Evolutionary conservation across 2,797 vertebrate genomes (phyloP), one percentile per base, ranked within the genome.

Genomic region (Melanotaenia pygmaea): DNA sequence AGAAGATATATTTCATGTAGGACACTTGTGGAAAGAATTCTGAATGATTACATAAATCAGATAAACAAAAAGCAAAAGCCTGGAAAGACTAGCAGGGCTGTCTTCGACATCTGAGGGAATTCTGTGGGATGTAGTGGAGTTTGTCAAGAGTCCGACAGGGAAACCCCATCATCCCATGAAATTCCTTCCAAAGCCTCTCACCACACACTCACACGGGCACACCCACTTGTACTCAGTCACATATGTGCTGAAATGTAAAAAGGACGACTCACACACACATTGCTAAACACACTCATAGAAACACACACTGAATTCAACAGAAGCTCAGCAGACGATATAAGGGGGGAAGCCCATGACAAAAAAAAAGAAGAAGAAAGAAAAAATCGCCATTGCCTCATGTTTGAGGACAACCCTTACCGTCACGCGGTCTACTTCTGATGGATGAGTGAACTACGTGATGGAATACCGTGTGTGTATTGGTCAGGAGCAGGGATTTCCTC

Each of bases 81-180:
- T 26, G 65, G 67, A 75, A 71, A 74, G 60, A 72, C 20, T 14
- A 1, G 35, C 38, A 12, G 58, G 30, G 54, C 54, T 51, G 20
- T 62, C 59, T 34, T 64, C 83, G 70, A 63, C 81, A 76, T 81
- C 73, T 53, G 69, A 87, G 87, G 85, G 87, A 91, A 89, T 83
- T 89, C 90, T 70, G 11, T 64, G 70, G 83, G 86, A 85, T 82
- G 77, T 67, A 37, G 61, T 69, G 54, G 72, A 79, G 82, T 86
- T 86, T 82, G 83, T 89, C 82, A 81, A 82, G 72, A 74, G 74
- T 75, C 76, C 72, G 88, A 85, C 76, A 88, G 89, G 92, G 91
- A 92, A 92, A 91, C 87, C 89, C 91, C 77, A 80, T 87, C 87
- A 88, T 89, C 80, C 70, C 82, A 66, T 20, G 34, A 83, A 77